Conservation (phyloP, 1,140 invertebrate species). For the Drosophila pallidifrons region DNA sequence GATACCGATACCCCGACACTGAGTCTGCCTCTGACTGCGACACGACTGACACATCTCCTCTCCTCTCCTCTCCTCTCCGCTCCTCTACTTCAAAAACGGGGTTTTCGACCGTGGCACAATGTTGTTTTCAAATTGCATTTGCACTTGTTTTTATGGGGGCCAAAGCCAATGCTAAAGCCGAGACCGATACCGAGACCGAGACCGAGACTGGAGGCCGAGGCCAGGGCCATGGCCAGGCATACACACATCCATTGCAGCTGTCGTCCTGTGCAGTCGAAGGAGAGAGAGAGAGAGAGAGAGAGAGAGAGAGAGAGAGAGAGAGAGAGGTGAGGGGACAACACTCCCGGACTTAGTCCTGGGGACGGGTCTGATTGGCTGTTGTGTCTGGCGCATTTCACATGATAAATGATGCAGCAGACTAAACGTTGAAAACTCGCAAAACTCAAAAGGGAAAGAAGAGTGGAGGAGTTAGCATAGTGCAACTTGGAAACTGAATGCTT, state of each 20-base stretch:
- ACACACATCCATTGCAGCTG: slow-evolving; percentile 47
- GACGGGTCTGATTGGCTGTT: slow-evolving; percentile 60
- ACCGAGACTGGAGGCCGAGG: slow-evolving; percentile 29
- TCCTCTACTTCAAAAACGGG: no score
- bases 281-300: background rate
- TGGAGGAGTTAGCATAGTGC: background rate
- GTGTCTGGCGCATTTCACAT: slow-evolving; percentile 79
- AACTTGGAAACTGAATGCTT: background rate
- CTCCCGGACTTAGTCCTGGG: slow-evolving; percentile 29
- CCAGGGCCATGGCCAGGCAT: slow-evolving; percentile 18
- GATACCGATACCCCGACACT: background rate
- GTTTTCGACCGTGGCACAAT: slow-evolving; percentile 25
- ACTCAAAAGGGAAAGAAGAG: background rate
- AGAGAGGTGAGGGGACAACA: background rate
- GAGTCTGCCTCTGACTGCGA: background rate
- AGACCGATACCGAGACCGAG: slow-evolving; percentile 10
- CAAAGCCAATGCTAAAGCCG: slow-evolving; percentile 16
- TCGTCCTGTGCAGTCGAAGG: slow-evolving; percentile 9
- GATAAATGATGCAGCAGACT: slow-evolving; percentile 81
- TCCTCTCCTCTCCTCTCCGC: no score
- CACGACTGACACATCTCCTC: background rate
- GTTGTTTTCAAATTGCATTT: slow-evolving; percentile 80
- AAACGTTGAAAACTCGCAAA: slow-evolving; percentile 66
- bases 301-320: background rate
- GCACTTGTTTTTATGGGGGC: slow-evolving; percentile 76